Percentiles rank a stretch among this genome's conserved stretches.
phyloP scores from a whole-genome alignment of 35 echinoderm and acorn worm species.

The Heliocidaris tuberculata region DNA sequence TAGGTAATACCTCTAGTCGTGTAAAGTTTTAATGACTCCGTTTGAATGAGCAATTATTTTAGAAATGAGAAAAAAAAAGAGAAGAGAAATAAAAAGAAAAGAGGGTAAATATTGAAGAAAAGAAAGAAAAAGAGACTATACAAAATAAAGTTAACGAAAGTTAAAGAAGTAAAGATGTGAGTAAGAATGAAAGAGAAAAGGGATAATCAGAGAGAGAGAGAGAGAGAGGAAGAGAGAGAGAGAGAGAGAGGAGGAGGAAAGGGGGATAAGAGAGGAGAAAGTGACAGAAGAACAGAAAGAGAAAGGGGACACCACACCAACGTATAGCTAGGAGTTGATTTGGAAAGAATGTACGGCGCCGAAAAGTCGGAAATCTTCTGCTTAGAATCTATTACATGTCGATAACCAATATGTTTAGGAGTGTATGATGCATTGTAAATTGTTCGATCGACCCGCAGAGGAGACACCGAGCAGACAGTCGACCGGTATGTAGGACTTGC shows the following conservation, averaged over 20 bases:
- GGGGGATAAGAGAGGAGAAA: neutral
- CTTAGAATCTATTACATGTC: conserved; percentile 48
- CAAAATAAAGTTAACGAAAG: no score
- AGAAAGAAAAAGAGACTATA: no score
- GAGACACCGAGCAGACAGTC: conserved; percentile 11
- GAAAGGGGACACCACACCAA: neutral
- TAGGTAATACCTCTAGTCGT: no score
- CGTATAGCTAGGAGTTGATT: neutral
- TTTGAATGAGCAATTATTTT: no score
- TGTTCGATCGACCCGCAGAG: conserved; percentile 31
- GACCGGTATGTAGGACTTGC: conserved; percentile 26
- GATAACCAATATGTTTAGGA: conserved; percentile 53
- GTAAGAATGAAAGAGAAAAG: neutral
- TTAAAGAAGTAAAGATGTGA: neutral
- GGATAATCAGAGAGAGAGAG: neutral
- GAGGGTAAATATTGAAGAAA: neutral
- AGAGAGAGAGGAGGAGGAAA: neutral
- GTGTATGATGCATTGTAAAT: conserved; percentile 52
- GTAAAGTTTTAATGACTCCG: no score
- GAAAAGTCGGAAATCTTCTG: conserved; percentile 40
- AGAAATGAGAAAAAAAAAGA: no score
- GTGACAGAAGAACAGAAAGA: neutral
- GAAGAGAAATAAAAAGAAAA: no score
- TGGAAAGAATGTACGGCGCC: neutral
- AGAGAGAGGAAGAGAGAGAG: neutral